Evolutionary conservation across 1,140 invertebrate species (phyloP), one percentile per base, ranked within the genome.

Genomic region (Aradophagus sp.): DNA sequence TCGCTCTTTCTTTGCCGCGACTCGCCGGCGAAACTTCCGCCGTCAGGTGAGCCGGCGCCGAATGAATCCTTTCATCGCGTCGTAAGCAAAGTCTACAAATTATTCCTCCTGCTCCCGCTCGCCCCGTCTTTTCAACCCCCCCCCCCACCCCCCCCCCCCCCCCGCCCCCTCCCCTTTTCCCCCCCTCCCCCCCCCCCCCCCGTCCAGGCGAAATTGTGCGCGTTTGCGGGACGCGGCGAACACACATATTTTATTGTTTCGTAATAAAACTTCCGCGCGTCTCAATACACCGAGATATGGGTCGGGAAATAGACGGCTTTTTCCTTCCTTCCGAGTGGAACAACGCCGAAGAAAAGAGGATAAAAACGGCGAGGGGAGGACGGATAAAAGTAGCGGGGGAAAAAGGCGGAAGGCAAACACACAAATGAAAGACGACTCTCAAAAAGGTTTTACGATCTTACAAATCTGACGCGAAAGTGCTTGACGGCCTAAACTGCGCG

Each of bases 231-330:
- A n/a, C n/a, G n/a, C n/a, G 31, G 13, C 67, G 74, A 75, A 77
- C 66, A 78, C 77, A 79, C 79, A 80, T 82, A 80, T 84, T 84
- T 83, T 84, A 84, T 84, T 84, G 80, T 84, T 84, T 84, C 77
- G 76, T 82, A 84, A 84, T 84, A 84, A 84, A 84, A 84, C 73
- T 83, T 84, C 55, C 44, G 63, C 41, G 65, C 44, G 59, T 74
- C 62, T 67, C 75, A 77, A 80, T 78, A 76, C 67, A 36, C 14
- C 44, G 59, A 61, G 53, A 63, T 63, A 75, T 44, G 36, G 27
- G 14, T 13, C 36, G 41, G 27, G 48, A 47, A 68, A 55, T 44
- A 48, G 41, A 47, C 52, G 59, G 52, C 26, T 23, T 17, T 56
- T 53, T 59, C 35, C 38, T 38, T 19, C 31, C 17, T n/a, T 29